Evolutionary conservation across 2,797 vertebrate genomes (phyloP), one percentile per base, ranked within the genome.

Genomic region (Labeo calbasu): DNA sequence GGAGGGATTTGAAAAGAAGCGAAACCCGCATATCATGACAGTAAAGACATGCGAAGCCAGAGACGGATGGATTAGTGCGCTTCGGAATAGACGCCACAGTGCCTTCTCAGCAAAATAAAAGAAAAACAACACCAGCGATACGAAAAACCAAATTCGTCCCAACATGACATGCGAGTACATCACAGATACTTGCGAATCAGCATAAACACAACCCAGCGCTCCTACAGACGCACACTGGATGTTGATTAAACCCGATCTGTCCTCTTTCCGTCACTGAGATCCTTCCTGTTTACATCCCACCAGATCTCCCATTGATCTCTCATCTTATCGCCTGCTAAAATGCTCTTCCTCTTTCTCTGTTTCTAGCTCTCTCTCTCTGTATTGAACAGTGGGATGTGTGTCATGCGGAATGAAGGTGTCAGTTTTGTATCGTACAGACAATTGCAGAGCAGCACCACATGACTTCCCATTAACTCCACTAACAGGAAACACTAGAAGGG

Each of bases 241-340:
- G 81, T 77, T 85, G 78, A 80, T 80, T 85, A 85, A 88, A 88
- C 83, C 73, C 55, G 87, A 88, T 87, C 85, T 63, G 69, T 88
- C 91, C 92, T 91, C 90, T 91, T 91, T 92, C 85, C 14, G 92
- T 90, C 89, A 88, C 86, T 77, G 63, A 79, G 51, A 73, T 68
- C 80, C 83, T 81, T 81, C 53, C 87, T 84, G 77, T 85, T 87
- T 71, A 61, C 81, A 75, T 66, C 23, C 55, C 86, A 77, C 85
- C 91, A 89, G 89, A 90, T 92, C 86, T 82, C 75, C 72, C 78
- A 94, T 95, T 84, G 92, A 94, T 94, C 89, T 61, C 82, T 28
- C 23, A 32, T 87, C 88, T 92, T 92, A 92, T 92, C 93, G 92
- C 92, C 91, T 92, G 88, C 88, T 93, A 92, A 93, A 92, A 88